Percentiles rank a stretch among this genome's conserved stretches.
Evolutionary conservation across 2,797 vertebrate genomes (phyloP).

Genomic region (Danio choprae): DNA sequence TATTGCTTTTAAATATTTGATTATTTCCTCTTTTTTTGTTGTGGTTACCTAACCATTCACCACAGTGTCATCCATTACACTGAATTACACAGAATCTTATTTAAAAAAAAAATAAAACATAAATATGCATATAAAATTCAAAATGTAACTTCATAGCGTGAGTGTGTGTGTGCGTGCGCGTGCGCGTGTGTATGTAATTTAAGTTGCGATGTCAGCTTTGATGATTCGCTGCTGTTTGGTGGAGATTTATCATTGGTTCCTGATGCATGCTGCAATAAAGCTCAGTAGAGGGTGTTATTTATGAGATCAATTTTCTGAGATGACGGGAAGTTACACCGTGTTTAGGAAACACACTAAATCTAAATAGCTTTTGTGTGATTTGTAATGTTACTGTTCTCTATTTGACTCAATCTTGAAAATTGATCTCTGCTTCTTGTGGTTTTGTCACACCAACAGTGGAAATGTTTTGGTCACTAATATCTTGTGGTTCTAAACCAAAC

Average conservation of each 20-base stretch:
- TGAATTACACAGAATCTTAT: too few species aligned
- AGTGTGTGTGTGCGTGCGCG: too few species aligned
- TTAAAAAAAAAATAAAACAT: too few species aligned
- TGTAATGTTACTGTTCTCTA: background rate
- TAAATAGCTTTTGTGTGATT: slow-evolving; percentile 7
- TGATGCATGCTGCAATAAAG: slow-evolving; percentile 11
- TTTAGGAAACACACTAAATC: background rate
- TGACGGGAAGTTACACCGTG: background rate
- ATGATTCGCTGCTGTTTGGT: background rate
- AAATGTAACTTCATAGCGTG: too few species aligned
- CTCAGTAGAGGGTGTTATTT: background rate
- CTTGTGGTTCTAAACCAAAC: background rate
- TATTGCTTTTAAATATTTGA: too few species aligned
- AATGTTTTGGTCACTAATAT: background rate
- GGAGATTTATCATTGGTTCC: background rate
- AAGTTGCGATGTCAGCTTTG: background rate
- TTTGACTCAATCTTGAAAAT: background rate
- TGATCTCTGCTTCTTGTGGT: background rate
- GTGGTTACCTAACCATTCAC: too few species aligned
- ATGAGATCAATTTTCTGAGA: background rate
- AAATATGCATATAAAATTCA: too few species aligned
- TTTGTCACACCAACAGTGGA: background rate
- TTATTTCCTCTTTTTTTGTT: too few species aligned
- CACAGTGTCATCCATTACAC: too few species aligned
- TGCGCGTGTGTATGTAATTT: too few species aligned